Evolutionary conservation across 2,888 invertebrate species (phyloP), one percentile per base, ranked within the genome.

Genomic region (Morinoia aosen): DNA sequence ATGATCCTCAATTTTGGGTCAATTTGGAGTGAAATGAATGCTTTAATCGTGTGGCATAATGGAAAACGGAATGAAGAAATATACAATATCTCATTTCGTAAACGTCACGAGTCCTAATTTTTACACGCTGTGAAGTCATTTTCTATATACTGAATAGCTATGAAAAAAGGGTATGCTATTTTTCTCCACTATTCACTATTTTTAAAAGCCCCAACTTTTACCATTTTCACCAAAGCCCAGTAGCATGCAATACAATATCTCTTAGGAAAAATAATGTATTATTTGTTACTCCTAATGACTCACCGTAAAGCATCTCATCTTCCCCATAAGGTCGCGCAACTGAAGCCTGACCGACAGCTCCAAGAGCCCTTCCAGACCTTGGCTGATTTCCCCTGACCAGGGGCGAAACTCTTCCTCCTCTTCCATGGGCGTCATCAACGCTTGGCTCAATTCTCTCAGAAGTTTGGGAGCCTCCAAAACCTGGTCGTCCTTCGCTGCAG

Each of bases 331-430:
- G 25, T 33, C 76, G 76, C 8, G 76, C 76, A 33, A 76, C 76
- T 3, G 76, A 76, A 33, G 90, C 90, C 10, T 90, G 90, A 90
- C 19, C 11, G 12, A 19, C 39, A 0, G 10, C 90, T 39, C 25
- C 40, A 48, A 40, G 40, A 40, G 90, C 14, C 40, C 90, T 90
- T 39, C 40, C 90, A 48, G 90, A 40, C 11, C 90, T 11, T 0
- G 90, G 48, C 12, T 90, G 90, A 40, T 39, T 90, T 16, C 90
- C 39, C 90, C 90, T 90, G 25, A 90, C 90, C 14, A 48, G 48
- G 0, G 90, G 90, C 90, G 90, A 90, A 90, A 90, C 90, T 90
- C 90, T 39, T 40, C 90, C 90, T 39, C 90, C 90, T 40, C 90
- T 48, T 40, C 90, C 90, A 19, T 16, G 48, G 33, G 48, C 16